Conservation (phyloP, 2,797 vertebrate species). For the Hypotaenidia philippensis region DNA sequence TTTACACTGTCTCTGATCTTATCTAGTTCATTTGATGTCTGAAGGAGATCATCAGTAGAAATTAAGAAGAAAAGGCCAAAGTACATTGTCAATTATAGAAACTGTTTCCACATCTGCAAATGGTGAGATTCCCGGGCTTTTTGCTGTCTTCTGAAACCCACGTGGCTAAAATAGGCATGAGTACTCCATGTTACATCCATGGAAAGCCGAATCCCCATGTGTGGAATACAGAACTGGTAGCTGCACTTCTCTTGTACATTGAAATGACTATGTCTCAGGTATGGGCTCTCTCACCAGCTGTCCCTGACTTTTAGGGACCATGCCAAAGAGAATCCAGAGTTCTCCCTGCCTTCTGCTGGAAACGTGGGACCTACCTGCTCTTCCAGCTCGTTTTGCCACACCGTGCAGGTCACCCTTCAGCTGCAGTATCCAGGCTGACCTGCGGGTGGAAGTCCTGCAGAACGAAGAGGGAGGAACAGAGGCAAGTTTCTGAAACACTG, state of each 20-base stretch:
- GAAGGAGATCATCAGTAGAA: neutral
- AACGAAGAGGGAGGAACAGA: neutral
- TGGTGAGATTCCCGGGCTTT: neutral
- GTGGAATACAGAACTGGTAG: neutral
- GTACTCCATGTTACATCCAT: neutral
- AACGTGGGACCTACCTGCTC: neutral
- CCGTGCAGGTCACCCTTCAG: neutral
- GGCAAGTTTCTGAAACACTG: neutral
- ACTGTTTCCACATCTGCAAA: neutral
- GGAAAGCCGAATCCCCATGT: neutral
- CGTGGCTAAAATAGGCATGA: neutral
- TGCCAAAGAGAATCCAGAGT: neutral
- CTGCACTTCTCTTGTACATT: neutral
- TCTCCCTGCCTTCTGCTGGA: neutral
- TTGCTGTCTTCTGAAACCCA: neutral
- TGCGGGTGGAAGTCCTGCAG: slow-evolving; percentile 48
- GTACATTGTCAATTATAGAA: neutral
- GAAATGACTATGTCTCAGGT: neutral
- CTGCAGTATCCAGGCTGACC: slow-evolving; percentile 52
- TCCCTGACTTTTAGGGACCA: neutral
- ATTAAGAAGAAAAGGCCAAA: neutral
- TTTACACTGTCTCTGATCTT: neutral
- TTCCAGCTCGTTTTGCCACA: neutral
- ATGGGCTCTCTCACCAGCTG: neutral
- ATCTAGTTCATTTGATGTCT: neutral